phyloP scores from a whole-genome alignment of 2,797 vertebrate genomes.

The Chelonia mydas region DNA sequence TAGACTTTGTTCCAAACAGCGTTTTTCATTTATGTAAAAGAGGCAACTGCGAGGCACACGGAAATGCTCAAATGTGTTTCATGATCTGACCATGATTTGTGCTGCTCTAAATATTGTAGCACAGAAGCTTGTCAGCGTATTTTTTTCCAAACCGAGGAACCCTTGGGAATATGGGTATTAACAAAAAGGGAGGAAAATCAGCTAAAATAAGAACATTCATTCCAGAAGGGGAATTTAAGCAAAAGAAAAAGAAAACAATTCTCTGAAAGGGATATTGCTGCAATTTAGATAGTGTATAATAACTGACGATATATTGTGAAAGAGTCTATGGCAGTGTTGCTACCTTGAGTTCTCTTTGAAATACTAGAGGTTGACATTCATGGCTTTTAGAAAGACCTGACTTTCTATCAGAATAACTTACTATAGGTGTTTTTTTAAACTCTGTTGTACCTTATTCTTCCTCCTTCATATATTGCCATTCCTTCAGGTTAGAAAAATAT shows the following conservation, averaged over 20 bases:
- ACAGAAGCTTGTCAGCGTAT: not conserved
- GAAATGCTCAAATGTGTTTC: not conserved
- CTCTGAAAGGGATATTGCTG: not conserved
- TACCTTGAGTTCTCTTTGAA: not conserved
- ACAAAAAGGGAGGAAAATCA: constrained; percentile 11
- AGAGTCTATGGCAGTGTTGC: not conserved
- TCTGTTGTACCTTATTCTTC: not conserved
- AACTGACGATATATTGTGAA: not conserved
- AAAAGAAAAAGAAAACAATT: accelerated
- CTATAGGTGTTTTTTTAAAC: accelerated
- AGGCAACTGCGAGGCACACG: not conserved
- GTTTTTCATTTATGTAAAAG: not conserved
- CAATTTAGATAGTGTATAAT: not conserved
- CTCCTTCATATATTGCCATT: not conserved
- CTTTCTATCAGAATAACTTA: not conserved
- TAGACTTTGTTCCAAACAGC: not conserved
- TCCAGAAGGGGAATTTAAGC: not conserved
- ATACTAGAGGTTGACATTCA: not conserved
- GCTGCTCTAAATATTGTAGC: constrained; percentile 24
- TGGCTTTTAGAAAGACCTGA: not conserved
- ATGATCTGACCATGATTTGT: not conserved
- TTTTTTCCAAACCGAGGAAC: not conserved
- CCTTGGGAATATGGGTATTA: constrained; percentile 10
- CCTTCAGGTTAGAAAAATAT: not conserved
- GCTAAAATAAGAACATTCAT: not conserved